Evolutionary conservation across 2,888 invertebrate species (phyloP), one percentile per base, ranked within the genome.

Genomic region (Ernsta delagoae): DNA sequence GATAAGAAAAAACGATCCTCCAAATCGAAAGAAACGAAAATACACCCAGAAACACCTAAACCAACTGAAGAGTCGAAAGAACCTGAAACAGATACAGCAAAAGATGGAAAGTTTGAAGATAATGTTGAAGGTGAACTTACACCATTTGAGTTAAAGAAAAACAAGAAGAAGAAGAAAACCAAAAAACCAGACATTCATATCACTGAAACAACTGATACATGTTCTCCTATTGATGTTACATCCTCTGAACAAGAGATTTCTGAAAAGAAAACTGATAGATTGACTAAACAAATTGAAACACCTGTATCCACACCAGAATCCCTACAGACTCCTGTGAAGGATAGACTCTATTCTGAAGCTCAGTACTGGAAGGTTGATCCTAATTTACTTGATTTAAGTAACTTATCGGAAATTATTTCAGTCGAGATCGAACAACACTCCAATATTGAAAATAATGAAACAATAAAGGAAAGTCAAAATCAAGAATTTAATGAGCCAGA

Each of bases 361-460:
- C 93, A 93, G 61, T 93, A 81, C 71, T 93, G 93, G 93, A 93
- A 90, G 83, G 75, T 81, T 43, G 86, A 89, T 71, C 86, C 90
- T 24, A 83, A 78, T 74, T 73, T 90, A 57, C 81, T 81, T 48
- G 80, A 83, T 24, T 65, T 85, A 12, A 76, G 72, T 39, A 78
- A 80, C 73, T 70, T 85, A 59, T 78, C 85, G 31, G 88, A 92
- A 76, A 77, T 82, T 45, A 77, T 89, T 62, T 81, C 83, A 4
- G 76, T 90, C 24, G 83, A 86, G 77, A 70, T 84, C 59, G 75
- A 81, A 67, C 67, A 80, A 16, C 70, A 78, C 36, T 59, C 74
- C 9, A 70, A 75, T 70, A 65, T 66, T 53, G 31, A 70, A 39
- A 69, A 74, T 4, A 5, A 12, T 54, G 48, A 56, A 50, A 24